Evolutionary conservation across 2,797 vertebrate genomes (phyloP).

Genomic region (Centropyge bicolor): DNA sequence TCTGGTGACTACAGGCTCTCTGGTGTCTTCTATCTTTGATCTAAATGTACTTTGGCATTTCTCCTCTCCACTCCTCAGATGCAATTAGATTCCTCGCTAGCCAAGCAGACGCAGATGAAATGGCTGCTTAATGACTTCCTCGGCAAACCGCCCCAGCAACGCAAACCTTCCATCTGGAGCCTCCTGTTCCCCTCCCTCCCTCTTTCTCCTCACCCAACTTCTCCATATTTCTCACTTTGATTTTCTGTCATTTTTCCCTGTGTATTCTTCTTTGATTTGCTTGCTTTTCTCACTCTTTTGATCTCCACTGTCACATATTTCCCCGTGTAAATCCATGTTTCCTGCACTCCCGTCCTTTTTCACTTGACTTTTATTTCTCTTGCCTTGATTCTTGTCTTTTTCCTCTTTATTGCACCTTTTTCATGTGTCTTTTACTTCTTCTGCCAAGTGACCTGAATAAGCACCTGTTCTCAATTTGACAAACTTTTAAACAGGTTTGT

Average conservation of each 20-base stretch:
- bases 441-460: constrained; percentile 16
- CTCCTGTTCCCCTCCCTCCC: constrained; percentile 65
- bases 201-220: constrained; percentile 32
- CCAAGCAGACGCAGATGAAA: constrained; percentile 86
- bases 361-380: not conserved
- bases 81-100: constrained; percentile 84
- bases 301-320: constrained; percentile 32
- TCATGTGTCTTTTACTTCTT: not conserved
- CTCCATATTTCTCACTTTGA: constrained; percentile 55
- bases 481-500: constrained; percentile 1
- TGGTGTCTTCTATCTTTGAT: constrained; percentile 83
- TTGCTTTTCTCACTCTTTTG: constrained; percentile 28
- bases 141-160: constrained; percentile 80
- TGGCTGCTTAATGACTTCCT: constrained; percentile 86
- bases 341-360: not conserved
- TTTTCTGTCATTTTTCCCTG: constrained; percentile 48
- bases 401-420: not conserved
- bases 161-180: constrained; percentile 83
- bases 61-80: constrained; percentile 84
- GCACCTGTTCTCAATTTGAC: not conserved
- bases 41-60: constrained; percentile 85
- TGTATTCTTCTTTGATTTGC: constrained; percentile 41
- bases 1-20: constrained; percentile 75
- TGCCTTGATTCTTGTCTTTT: not conserved
- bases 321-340: constrained; percentile 4